Evolutionary conservation across 2,888 invertebrate genomes (phyloP).

Genomic region (Amphipyra berbera): DNA sequence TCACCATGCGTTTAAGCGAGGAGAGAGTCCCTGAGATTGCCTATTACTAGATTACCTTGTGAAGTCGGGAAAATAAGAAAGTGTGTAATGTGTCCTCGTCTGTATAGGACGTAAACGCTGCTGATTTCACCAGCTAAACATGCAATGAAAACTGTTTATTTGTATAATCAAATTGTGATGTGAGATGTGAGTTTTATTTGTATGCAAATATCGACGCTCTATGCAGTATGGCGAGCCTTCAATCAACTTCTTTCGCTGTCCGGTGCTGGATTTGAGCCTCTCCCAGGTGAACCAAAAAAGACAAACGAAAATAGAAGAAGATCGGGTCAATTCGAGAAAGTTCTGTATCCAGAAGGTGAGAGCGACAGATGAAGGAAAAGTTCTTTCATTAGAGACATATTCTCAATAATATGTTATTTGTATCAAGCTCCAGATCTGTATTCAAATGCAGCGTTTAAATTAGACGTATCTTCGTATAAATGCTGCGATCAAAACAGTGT

Average conservation of each 20-base stretch:
- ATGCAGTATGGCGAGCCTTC: conserved; percentile 4
- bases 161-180: conserved; percentile 52
- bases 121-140: conserved; percentile 68
- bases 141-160: conserved; percentile 60
- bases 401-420: conserved; percentile 52
- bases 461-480: conserved; percentile 58
- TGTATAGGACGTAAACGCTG: conserved; percentile 66
- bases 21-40: conserved; percentile 86
- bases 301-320: neutral
- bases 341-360: conserved; percentile 7
- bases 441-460: conserved; percentile 56
- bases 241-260: conserved; percentile 14
- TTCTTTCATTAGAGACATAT: conserved; percentile 32
- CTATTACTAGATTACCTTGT: conserved; percentile 85
- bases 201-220: conserved; percentile 27
- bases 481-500: conserved; percentile 52
- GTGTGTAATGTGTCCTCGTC: conserved; percentile 75
- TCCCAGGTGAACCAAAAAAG: too few species aligned
- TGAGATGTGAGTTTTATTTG: conserved; percentile 38
- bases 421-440: conserved; percentile 51
- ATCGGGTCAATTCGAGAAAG: neutral
- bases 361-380: conserved; percentile 20
- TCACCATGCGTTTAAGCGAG: conserved; percentile 85
- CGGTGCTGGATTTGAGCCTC: too few species aligned
- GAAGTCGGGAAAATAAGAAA: conserved; percentile 84